Evolutionary conservation across 1,140 invertebrate species (phyloP), one percentile per base, ranked within the genome.

Genomic region (Anastrepha obliqua): DNA sequence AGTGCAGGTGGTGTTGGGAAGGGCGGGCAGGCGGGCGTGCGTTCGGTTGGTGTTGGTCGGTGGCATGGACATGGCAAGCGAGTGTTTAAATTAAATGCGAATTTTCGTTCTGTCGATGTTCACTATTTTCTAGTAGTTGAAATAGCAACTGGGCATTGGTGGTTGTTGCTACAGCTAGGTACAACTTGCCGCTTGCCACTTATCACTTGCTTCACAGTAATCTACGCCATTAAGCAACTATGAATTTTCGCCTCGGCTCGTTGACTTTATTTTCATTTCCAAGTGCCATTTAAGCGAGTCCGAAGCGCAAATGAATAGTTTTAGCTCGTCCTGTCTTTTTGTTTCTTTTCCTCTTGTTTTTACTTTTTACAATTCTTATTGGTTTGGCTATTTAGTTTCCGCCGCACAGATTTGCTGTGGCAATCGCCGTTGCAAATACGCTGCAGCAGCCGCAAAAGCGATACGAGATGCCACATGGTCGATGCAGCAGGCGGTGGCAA

Each of bases 251-350:
- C 44, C 47, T 47, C 74, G 47, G 47, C 74, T 81, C 74, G 74
- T 81, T 81, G 74, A 81, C 74, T 81, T 81, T 55, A 81, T 81
- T 81, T 81, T 55, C 74, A 81, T 55, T 81, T 81, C 47, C 74
- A 81, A 81, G 47, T 81, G 74, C 74, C 17, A 81, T 81, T 81
- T 81, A 81, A 81, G 74, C 74, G 74, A 51, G 51, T 81, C n/a
- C 74, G 42, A 20, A 81, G 74, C 74, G 74, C 47, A 81, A 81
- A 81, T 81, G 74, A 81, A 55, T 29, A 81, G 74, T 11, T 55
- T 81, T 20, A 81, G 44, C 47, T 20, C n/a, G 20, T 42, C 8
- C 9, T 51, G 39, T 78, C n/a, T 55, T 81, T 17, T 51, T 42
- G 64, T 67, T 67, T 42, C 15, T 44, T 44, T 74, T 17, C 29